Evolutionary conservation across 2,888 invertebrate species (phyloP), one percentile per base, ranked within the genome.

Genomic region (Caradrina clavipalpis): DNA sequence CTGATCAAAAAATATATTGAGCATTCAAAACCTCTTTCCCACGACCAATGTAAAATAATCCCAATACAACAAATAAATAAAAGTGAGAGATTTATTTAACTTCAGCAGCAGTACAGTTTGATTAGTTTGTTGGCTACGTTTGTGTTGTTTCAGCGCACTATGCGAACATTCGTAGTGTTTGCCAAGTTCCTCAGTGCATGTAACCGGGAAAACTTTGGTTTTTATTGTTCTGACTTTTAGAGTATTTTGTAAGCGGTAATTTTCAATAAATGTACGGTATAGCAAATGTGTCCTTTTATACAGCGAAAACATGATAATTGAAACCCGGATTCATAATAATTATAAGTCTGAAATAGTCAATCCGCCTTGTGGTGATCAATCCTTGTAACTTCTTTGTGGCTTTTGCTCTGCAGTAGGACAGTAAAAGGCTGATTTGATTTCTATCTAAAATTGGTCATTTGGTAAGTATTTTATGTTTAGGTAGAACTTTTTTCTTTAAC

Each of bases 141-240:
- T 49, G 10, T 70, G 82, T 77, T 81, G 61, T 71, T 77, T 71
- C 61, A 70, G 72, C 61, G 19, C 51, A 31, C 54, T 49, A 31
- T 39, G 17, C 35, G 50, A 62, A 21, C 53, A 22, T 49, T 60
- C 19, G 22, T 21, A 49, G 42, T 19, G 21, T 15, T 35, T 65
- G 73, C 82, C 73, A 78, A 81, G 58, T 77, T 58, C 19, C 42
- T 53, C 55, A 39, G 64, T 59, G 53, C 64, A 77, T 59, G 78
- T 62, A 62, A 49, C 57, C 64, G 19, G 42, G 19, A 1, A 59
- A 81, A 65, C 54, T 55, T 70, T 81, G 26, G 10, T 62, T 76
- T 62, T 77, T 58, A 69, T 64, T 78, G 26, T 63, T 57, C 42
- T 55, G 10, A 39, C 35, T 60, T 35, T 39, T 31, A 42, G 6